These are phyloP conservation scores for Megathymus violae DNA, from an alignment of 1,140 invertebrate species.

Conservation along the genomic window DNA sequence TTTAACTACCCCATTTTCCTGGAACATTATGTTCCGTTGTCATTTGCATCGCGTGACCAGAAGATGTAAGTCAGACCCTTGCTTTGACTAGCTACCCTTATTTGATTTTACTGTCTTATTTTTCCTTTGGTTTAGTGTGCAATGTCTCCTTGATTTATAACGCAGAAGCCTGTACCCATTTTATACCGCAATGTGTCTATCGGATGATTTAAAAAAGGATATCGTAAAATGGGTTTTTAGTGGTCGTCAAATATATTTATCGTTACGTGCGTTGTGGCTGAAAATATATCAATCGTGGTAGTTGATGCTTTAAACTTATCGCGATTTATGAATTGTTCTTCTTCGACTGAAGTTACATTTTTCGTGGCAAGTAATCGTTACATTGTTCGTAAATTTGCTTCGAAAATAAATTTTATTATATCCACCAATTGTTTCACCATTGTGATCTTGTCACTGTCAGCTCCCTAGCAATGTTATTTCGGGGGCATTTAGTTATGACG, in stretches of 20 bases:
- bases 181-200: constrained; percentile 34
- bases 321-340: neutral
- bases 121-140: constrained; percentile 58
- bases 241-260: constrained; percentile 13
- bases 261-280: neutral
- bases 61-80: constrained; percentile 64
- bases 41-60: constrained; percentile 63
- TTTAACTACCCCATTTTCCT: constrained; percentile 55
- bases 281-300: neutral
- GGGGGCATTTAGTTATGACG: constrained; percentile 30
- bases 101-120: constrained; percentile 66
- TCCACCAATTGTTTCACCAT: constrained; percentile 6
- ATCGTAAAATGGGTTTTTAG: constrained; percentile 30
- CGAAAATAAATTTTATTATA: constrained; percentile 16
- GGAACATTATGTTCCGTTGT: constrained; percentile 57
- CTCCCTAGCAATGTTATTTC: constrained; percentile 18
- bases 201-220: constrained; percentile 26
- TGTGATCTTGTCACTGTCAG: constrained; percentile 19
- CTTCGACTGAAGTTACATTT: neutral
- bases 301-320: neutral
- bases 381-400: constrained; percentile 9
- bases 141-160: constrained; percentile 64
- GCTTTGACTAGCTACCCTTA: constrained; percentile 71
- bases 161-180: constrained; percentile 33
- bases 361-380: neutral